Base-by-base conservation (phyloP, 2,113 vertebrate genomes). In the Apodemus sylvaticus region DNA sequence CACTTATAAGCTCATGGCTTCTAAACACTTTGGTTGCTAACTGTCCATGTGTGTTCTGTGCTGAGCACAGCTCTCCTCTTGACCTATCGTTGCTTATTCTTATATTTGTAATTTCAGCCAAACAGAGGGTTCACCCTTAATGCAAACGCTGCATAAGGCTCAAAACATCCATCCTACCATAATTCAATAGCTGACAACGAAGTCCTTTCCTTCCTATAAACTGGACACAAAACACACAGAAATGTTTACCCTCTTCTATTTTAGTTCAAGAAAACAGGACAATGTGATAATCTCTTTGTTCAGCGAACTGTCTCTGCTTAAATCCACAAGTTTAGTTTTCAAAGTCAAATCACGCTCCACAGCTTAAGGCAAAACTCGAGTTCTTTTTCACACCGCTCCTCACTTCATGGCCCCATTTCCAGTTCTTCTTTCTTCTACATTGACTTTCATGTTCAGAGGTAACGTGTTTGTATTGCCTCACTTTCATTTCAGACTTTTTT, bases 251-350 rank as follows among this genome's bases (percentile, higher is more conserved):
- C 22, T 86, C 91, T 13, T 85, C 45, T 34, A 42, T 12, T 45
- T 86, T 92, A 60, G 58, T 64, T 24, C 14, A 96, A 88, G 88
- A 90, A 94, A 88, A 88, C 39, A 51, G 34, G 83, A 87, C 79
- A 71, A 64, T n/a, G 53, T 89, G 66, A 96, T 45, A 22, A 60
- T 90, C 17, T 42, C 86, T 93, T 39, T 77, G 39, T 39, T 45
- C 0, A 73, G 24, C 34, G 60, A 53, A 3, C 42, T 16, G 51
- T 58, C 34, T 64, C 76, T 58, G n/a, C 26, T 42, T n/a, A 88
- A 90, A 71, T 55, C 55, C 39, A 73, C 10, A 20, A 60, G 53
- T 42, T 42, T 0, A 62, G 14, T 89, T 91, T 78, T 93, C 53
- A 90, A 92, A 96, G 89, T 68, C 64, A 70, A 70, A 51, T 13